Conservation (phyloP, 1,140 invertebrate species). For the Megalonaias nervosa region DNA sequence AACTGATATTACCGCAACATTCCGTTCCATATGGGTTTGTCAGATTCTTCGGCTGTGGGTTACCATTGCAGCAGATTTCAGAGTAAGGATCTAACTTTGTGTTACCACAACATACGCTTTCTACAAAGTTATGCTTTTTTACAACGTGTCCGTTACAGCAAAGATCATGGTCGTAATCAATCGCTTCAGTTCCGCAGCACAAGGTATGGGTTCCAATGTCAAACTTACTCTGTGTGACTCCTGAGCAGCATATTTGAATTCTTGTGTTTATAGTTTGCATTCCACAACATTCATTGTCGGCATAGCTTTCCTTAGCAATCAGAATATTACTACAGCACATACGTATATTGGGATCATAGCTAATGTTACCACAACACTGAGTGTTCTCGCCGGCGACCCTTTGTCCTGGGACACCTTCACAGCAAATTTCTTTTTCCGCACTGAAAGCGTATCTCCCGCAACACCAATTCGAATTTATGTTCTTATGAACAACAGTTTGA, state of each 20-base stretch:
- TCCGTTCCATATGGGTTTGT: conserved; percentile 16
- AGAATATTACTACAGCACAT: conserved; percentile 22
- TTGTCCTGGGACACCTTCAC: not conserved
- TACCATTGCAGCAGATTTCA: conserved; percentile 32
- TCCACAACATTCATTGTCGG: conserved; percentile 23
- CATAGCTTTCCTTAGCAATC: not conserved
- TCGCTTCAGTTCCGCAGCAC: conserved; percentile 13
- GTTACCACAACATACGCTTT: conserved; percentile 31
- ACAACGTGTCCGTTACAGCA: conserved; percentile 24
- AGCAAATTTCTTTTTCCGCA: conserved; percentile 27
- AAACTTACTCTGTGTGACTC: conserved; percentile 1
- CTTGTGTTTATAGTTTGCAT: conserved; percentile 8
- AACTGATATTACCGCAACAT: conserved; percentile 22
- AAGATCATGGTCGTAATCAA: conserved; percentile 2
- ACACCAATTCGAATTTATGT: conserved; percentile 21
- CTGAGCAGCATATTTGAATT: conserved; percentile 25
- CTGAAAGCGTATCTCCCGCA: conserved; percentile 19
- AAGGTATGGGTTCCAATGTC: conserved; percentile 11
- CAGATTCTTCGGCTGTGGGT: conserved; percentile 12
- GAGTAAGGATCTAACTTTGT: conserved; percentile 11
- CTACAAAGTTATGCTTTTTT: conserved; percentile 3
- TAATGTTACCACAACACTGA: conserved; percentile 15
- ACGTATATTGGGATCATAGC: conserved; percentile 28
- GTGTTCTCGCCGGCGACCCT: conserved; percentile 5
- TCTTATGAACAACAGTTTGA: conserved; percentile 24